Evolutionary conservation across 2,113 vertebrate genomes (phyloP).

Genomic region (Alethe castanea): DNA sequence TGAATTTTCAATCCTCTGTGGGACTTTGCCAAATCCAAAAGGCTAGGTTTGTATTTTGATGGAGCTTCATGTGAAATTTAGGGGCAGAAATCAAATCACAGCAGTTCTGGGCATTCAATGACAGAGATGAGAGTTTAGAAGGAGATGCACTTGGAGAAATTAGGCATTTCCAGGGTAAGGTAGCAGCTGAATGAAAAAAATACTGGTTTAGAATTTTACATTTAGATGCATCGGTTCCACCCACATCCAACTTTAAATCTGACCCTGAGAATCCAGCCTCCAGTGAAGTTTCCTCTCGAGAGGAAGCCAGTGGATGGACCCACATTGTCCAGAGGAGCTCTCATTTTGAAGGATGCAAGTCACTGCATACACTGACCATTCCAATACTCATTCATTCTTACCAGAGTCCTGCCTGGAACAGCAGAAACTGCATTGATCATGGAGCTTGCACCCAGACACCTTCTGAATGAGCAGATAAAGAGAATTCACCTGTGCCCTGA

Average conservation of each 20-base stretch:
- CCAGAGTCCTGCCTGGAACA: background rate
- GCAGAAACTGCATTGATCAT: background rate
- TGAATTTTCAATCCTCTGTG: background rate
- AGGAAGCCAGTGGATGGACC: background rate
- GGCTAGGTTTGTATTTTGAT: background rate
- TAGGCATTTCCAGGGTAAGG: background rate
- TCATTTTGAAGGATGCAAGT: background rate
- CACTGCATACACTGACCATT: background rate
- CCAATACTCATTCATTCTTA: background rate
- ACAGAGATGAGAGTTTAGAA: background rate
- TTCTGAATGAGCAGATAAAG: background rate
- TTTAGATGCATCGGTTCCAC: background rate
- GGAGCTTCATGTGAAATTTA: background rate
- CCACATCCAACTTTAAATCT: background rate
- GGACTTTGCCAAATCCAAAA: background rate
- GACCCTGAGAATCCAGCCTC: background rate
- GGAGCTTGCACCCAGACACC: background rate
- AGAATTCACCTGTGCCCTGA: background rate
- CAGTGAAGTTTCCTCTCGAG: background rate
- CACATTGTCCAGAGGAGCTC: background rate
- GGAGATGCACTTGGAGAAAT: background rate
- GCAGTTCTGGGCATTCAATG: background rate
- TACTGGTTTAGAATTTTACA: background rate
- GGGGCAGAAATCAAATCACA: background rate
- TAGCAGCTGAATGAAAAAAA: background rate